Evolutionary conservation across 2,888 invertebrate species (phyloP).

Genomic region (Pelosia muscerda): DNA sequence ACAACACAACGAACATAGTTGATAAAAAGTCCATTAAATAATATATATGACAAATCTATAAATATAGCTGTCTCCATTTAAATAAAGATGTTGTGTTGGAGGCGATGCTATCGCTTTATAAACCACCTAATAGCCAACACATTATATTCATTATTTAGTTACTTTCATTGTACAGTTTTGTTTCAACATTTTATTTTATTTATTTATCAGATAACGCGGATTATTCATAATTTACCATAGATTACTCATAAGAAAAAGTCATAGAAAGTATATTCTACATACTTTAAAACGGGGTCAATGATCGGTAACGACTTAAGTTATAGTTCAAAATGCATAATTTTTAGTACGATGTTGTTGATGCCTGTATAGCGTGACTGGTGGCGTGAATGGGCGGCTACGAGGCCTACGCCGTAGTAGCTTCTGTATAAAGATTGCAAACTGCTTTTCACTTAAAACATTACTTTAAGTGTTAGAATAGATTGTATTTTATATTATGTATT

Average conservation of each 20-base stretch:
- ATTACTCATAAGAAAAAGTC: neutral
- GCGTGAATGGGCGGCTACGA: conserved; percentile 7
- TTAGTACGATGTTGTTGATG: neutral
- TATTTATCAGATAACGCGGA: neutral
- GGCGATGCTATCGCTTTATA: conserved; percentile 38
- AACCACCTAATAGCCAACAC: conserved; percentile 24
- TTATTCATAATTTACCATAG: neutral
- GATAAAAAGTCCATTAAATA: too few species aligned
- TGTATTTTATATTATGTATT: neutral
- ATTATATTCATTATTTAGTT: too few species aligned
- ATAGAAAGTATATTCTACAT: neutral
- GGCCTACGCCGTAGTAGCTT: conserved; percentile 13
- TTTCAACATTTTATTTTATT: neutral
- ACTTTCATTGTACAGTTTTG: too few species aligned
- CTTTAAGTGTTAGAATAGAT: neutral
- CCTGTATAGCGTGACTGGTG: conserved; percentile 5
- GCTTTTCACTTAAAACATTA: neutral
- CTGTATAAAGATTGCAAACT: neutral
- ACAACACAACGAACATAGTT: too few species aligned
- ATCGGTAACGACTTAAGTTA: neutral
- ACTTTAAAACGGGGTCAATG: neutral
- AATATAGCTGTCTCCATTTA: conserved; percentile 31
- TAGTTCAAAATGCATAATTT: neutral
- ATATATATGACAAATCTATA: conserved; percentile 4
- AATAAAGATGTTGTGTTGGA: conserved; percentile 29